Evolutionary conservation across 1,140 invertebrate genomes (phyloP).

Genomic region (Triops longicaudatus): DNA sequence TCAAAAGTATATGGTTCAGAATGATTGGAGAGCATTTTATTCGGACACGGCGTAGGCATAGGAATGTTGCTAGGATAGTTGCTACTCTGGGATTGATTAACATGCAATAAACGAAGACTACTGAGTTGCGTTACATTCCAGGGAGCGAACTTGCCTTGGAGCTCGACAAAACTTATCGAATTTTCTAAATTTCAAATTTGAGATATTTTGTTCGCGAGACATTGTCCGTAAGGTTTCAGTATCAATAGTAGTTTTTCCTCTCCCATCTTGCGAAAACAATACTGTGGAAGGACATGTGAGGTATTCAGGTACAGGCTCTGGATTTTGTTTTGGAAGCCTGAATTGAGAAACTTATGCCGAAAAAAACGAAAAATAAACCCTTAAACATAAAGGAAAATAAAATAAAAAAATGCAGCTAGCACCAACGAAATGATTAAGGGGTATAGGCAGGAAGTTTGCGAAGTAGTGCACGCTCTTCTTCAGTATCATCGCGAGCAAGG

Average conservation of each 20-base stretch:
- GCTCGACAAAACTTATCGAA: background rate
- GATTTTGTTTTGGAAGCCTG: background rate
- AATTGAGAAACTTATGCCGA: background rate
- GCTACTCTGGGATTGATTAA: background rate
- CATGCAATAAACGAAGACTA: background rate
- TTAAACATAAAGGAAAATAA: too few relatives aligned
- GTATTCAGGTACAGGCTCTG: constrained; percentile 11
- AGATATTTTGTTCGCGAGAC: constrained; percentile 5
- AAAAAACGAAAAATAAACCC: background rate
- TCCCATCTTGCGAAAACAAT: background rate
- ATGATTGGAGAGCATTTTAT: background rate
- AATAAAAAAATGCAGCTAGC: background rate
- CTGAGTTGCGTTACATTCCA: background rate
- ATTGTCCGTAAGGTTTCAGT: background rate
- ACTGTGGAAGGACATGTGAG: constrained; percentile 10
- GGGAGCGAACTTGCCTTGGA: background rate
- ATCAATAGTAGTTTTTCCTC: background rate
- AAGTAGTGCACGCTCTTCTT: constrained; percentile 55
- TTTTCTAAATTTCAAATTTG: background rate
- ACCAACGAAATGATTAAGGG: constrained; percentile 36
- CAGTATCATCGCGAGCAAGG: constrained; percentile 54
- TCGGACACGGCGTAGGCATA: background rate
- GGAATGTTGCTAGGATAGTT: constrained; percentile 7
- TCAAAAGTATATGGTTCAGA: background rate
- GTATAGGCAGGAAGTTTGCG: constrained; percentile 51